phyloP scores from a whole-genome alignment of 2,797 vertebrate genomes.

The Enteromius paludinosus region DNA sequence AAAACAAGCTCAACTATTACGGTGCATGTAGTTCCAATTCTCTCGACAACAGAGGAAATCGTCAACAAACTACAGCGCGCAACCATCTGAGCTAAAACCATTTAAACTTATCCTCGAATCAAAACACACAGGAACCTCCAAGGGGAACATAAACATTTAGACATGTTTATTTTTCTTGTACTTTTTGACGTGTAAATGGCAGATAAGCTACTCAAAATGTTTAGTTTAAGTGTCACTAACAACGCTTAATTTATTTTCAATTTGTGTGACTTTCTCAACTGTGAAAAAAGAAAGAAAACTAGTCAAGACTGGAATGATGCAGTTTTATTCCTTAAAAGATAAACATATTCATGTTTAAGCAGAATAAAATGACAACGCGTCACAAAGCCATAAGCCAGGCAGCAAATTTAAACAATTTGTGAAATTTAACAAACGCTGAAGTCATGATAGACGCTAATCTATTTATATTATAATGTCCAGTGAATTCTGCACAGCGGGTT shows the following conservation, averaged over 20 bases:
- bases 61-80: slow-evolving; percentile 7
- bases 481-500: slow-evolving; percentile 32
- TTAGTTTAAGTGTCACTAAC: slow-evolving; percentile 19
- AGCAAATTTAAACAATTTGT: slow-evolving; percentile 9
- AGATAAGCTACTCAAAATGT: slow-evolving; percentile 18
- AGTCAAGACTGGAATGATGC: slow-evolving; percentile 10
- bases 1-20: slow-evolving; percentile 1
- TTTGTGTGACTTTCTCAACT: neutral
- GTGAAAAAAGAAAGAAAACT: slow-evolving; percentile 3
- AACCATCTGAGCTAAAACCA: slow-evolving; percentile 9
- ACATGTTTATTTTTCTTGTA: slow-evolving; percentile 7
- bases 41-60: slow-evolving; percentile 6
- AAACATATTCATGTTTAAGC: slow-evolving; percentile 48
- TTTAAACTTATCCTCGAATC: slow-evolving; percentile 8
- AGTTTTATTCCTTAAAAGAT: slow-evolving; percentile 33
- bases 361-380: slow-evolving; percentile 50
- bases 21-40: slow-evolving; percentile 1
- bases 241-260: slow-evolving; percentile 14
- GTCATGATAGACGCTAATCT: slow-evolving; percentile 40
- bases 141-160: slow-evolving; percentile 5
- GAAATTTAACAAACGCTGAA: slow-evolving; percentile 27
- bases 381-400: slow-evolving; percentile 48
- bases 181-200: slow-evolving; percentile 14
- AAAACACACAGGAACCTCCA: slow-evolving; percentile 10
- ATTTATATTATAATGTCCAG: slow-evolving; percentile 9